Evolutionary conservation across 2,888 invertebrate genomes (phyloP), one percentile per base, ranked within the genome.

Genomic region (Sarcophaga caerulescens): DNA sequence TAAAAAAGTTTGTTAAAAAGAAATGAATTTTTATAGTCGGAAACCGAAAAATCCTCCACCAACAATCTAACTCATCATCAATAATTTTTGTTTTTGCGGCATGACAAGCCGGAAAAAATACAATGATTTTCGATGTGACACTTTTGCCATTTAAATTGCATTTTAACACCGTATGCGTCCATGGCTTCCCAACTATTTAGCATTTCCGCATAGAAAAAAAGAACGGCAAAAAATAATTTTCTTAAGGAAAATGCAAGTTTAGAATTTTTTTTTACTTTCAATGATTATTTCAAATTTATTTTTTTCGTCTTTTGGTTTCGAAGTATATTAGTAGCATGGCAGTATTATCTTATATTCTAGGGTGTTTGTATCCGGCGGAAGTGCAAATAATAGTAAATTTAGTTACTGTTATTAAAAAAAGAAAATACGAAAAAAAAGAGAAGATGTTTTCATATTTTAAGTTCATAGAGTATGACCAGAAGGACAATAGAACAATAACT

Each of bases 381-480:
- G 78, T 81, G 74, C 57, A 78, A 84, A 84, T 84, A 86, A 81
- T 78, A 68, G 57, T 66, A 74, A 78, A 84, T 57, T 81, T 86
- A 84, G 66, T 84, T 78, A 75, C 65, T 77, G 62, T 71, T 76
- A 60, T 66, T 82, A 75, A 52, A 14, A 17, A 14, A 14, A 47
- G 8, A 47, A 52, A 52, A 17, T 17, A 17, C 17, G 2, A 12
- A 4, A 52, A 52, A 52, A 52, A 52, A 52, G 35, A 11, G 52
- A 52, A 52, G 17, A 73, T 66, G 19, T 60, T 47, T 35, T 47
- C 6, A 60, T 62, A 23, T 77, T 59, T 71, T 63, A 71, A 71
- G 45, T 76, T 71, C 45, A 59, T 60, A 52, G 25, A 65, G 69
- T 71, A 79, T 69, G 68, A 79, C 69, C 74, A 60, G 66, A 69